phyloP scores from a whole-genome alignment of 2,888 invertebrate species.

The Esperia sulphurella region DNA sequence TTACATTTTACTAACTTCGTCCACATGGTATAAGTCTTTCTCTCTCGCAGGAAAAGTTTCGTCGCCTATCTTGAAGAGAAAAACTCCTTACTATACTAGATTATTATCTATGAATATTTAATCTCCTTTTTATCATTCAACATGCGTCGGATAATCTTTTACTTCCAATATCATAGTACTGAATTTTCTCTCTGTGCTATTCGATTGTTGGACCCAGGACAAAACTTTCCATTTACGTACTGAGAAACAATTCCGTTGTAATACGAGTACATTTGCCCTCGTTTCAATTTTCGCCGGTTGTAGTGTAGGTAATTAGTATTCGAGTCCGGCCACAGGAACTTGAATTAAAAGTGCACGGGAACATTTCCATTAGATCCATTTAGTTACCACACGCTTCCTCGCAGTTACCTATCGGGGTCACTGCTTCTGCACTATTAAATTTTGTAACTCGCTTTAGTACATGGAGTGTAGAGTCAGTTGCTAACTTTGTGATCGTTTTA shows the following conservation, averaged over 20 bases:
- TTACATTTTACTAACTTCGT: no score
- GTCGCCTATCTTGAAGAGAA: no score
- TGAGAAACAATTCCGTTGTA: background rate
- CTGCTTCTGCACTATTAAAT: conserved; percentile 1
- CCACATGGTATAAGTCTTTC: no score
- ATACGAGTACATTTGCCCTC: conserved; percentile 5
- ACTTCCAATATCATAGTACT: no score
- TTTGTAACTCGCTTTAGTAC: background rate
- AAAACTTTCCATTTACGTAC: background rate
- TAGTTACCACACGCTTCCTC: conserved; percentile 28
- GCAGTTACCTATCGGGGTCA: conserved; percentile 21
- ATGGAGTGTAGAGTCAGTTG: background rate
- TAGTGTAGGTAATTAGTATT: conserved; percentile 7
- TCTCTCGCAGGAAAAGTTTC: no score
- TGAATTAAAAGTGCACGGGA: conserved; percentile 11
- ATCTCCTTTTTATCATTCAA: no score
- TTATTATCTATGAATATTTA: no score
- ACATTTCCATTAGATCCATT: conserved; percentile 23
- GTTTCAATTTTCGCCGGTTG: conserved; percentile 1
- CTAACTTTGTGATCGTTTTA: background rate
- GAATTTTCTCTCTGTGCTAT: no score
- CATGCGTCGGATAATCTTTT: no score
- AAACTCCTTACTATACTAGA: no score
- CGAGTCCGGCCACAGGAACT: conserved; percentile 6
- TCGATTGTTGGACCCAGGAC: background rate